A percentile compares a stretch with the other conserved stretches of the same genome.
phyloP scores from a whole-genome alignment of 2,888 invertebrate genomes.

The Epicampocera succincta region DNA sequence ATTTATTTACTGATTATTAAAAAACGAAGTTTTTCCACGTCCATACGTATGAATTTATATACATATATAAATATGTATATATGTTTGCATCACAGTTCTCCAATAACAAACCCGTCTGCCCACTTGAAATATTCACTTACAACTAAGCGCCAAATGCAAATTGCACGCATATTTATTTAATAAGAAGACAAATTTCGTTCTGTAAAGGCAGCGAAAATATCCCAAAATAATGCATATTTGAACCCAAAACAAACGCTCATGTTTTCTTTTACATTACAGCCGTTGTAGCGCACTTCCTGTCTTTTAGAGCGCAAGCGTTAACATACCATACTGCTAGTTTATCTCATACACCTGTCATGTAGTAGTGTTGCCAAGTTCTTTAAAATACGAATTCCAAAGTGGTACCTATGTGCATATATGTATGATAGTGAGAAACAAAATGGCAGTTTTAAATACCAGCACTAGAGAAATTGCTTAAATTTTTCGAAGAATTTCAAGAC shows the following conservation, averaged over 20 bases:
- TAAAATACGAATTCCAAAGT: too few relatives aligned
- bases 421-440: too few relatives aligned
- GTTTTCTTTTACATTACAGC: too few relatives aligned
- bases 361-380: too few relatives aligned
- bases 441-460: too few relatives aligned
- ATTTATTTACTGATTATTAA: too few relatives aligned
- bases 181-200: constrained; percentile 24
- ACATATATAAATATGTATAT: not conserved
- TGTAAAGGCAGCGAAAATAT: constrained; percentile 44
- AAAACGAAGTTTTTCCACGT: too few relatives aligned
- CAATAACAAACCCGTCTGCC: constrained; percentile 27
- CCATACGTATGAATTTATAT: too few relatives aligned
- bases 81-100: not conserved
- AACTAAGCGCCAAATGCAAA: constrained; percentile 65
- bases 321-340: constrained; percentile 17
- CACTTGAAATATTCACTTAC: constrained; percentile 37
- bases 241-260: constrained; percentile 66
- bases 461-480: too few relatives aligned
- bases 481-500: too few relatives aligned
- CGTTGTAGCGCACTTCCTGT: constrained; percentile 46
- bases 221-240: constrained; percentile 66
- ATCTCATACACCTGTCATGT: too few relatives aligned
- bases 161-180: constrained; percentile 52
- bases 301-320: constrained; percentile 35
- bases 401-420: too few relatives aligned